These are phyloP conservation scores for Simalia tracyae DNA, from an alignment of 2,797 vertebrate genomes.

Conservation along the genomic window DNA sequence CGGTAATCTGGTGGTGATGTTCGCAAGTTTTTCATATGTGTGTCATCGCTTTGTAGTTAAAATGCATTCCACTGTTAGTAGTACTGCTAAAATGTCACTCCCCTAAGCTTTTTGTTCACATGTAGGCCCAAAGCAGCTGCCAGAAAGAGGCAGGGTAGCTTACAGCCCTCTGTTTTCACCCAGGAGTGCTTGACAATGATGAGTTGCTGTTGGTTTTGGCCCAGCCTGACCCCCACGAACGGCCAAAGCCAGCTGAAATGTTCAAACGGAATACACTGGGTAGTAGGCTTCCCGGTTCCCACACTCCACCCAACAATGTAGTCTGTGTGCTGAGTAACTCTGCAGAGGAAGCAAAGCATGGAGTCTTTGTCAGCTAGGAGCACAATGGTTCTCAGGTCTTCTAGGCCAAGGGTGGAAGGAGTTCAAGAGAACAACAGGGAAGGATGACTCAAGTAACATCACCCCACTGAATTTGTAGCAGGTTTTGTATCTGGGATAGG, in stretches of 20 bases:
- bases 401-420: conserved; percentile 6
- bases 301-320: conserved; percentile 19
- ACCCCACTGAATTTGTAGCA: neutral
- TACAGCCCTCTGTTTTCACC: neutral
- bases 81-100: neutral
- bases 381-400: neutral
- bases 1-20: neutral
- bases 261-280: conserved; percentile 23
- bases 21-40: neutral
- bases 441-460: neutral
- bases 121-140: too few species aligned
- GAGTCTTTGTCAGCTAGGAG: neutral
- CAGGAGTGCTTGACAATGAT: neutral
- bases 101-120: neutral
- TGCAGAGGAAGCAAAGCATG: conserved; percentile 1
- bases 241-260: conserved; percentile 12
- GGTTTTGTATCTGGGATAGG: neutral
- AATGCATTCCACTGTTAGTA: neutral
- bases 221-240: neutral
- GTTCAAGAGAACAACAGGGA: neutral
- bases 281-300: conserved; percentile 12
- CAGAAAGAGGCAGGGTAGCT: neutral
- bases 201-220: conserved; percentile 25
- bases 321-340: neutral
- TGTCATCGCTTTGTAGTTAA: neutral